Percentiles rank a stretch among this genome's conserved stretches.
Conservation (phyloP, 2,797 vertebrate genomes). For the Pseudochaenichthys georgianus region DNA sequence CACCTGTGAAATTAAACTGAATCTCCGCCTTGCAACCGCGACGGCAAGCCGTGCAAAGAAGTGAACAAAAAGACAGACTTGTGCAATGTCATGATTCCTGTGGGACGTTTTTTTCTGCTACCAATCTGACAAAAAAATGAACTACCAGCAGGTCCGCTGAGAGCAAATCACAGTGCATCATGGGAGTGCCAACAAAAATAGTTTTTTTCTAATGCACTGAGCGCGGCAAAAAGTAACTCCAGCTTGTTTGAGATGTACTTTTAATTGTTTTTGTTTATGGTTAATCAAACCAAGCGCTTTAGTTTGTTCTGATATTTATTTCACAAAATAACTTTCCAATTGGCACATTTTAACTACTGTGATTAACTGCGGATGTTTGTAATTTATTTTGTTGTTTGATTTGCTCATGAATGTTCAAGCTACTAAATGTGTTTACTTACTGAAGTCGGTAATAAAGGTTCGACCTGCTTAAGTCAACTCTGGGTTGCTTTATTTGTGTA, state of each 20-base stretch:
- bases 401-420: constrained; percentile 62
- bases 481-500: neutral
- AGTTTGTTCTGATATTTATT: constrained; percentile 56
- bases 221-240: constrained; percentile 2
- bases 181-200: constrained; percentile 47
- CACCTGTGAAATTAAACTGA: constrained; percentile 29
- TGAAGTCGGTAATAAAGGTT: constrained; percentile 70
- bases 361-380: constrained; percentile 50
- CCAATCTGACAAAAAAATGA: constrained; percentile 35
- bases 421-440: constrained; percentile 64
- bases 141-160: constrained; percentile 31
- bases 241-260: constrained; percentile 1
- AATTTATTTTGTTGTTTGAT: constrained; percentile 66
- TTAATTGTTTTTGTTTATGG: constrained; percentile 22
- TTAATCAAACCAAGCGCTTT: constrained; percentile 9
- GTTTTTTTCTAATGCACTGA: constrained; percentile 13
- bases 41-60: constrained; percentile 21
- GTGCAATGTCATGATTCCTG: constrained; percentile 1
- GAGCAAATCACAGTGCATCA: constrained; percentile 43
- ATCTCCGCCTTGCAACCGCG: constrained; percentile 15
- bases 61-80: constrained; percentile 11
- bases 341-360: constrained; percentile 69
- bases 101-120: constrained; percentile 19
- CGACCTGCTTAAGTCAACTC: constrained; percentile 38
- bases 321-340: constrained; percentile 49